Evolutionary conservation across 2,113 vertebrate genomes (phyloP).

Genomic region (Poecile atricapillus): DNA sequence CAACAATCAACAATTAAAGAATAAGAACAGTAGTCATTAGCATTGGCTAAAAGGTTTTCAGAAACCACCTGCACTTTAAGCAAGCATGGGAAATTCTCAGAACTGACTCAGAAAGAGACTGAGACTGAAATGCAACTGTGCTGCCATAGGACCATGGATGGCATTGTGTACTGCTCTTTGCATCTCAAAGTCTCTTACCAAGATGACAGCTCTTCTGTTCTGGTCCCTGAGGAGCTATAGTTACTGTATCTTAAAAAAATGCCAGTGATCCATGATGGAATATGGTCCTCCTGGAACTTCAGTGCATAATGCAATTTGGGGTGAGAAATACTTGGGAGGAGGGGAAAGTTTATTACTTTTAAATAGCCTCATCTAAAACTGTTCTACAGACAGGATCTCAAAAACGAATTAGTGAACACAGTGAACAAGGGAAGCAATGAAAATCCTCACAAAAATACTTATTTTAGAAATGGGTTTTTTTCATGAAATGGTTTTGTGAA

Average conservation of each 20-base stretch:
- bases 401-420: background rate
- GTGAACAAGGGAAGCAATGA: background rate
- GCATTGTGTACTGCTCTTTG: background rate
- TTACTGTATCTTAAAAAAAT: background rate
- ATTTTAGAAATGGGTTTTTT: background rate
- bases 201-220: background rate
- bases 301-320: background rate
- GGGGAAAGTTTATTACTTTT: background rate
- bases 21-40: background rate
- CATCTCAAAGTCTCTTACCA: background rate
- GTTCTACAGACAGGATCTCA: background rate
- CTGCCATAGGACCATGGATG: background rate
- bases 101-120: background rate
- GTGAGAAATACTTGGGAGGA: background rate
- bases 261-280: background rate
- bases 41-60: background rate
- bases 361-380: background rate
- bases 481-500: background rate
- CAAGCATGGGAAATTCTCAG: background rate
- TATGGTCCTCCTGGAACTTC: background rate
- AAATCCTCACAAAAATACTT: background rate
- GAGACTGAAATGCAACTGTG: background rate
- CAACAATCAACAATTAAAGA: background rate
- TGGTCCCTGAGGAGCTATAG: background rate
- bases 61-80: background rate